These are phyloP conservation scores for Caenorhabditis macrosperma DNA, from an alignment of 2,888 invertebrate species.

Conservation along the genomic window DNA sequence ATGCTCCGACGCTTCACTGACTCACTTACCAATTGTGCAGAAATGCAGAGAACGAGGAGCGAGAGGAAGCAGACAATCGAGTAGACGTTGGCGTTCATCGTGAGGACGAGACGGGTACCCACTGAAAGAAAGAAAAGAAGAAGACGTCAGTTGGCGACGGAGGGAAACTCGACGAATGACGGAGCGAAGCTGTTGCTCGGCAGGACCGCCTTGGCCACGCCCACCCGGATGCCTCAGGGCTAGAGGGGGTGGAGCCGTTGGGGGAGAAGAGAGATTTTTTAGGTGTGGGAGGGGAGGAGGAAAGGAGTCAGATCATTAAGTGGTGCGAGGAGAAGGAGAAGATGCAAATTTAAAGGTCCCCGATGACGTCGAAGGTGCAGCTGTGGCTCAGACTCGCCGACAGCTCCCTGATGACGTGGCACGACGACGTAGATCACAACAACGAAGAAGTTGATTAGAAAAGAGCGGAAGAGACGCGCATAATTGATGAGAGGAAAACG, in stretches of 20 bases:
- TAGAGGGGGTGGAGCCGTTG: not conserved
- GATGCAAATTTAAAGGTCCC: not conserved
- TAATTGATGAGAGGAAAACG: constrained; percentile 24
- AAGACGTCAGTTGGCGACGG: not conserved
- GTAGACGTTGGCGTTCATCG: constrained; percentile 57
- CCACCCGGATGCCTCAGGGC: not conserved
- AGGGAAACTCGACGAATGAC: constrained; percentile 9
- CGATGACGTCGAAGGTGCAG: constrained; percentile 33
- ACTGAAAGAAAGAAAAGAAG: constrained; percentile 39
- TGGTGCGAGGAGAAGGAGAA: not conserved
- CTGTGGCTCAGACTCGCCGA: constrained; percentile 12
- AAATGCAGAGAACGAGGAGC: constrained; percentile 53
- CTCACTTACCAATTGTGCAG: constrained; percentile 47
- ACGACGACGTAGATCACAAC: constrained; percentile 1
- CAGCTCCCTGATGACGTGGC: constrained; percentile 13
- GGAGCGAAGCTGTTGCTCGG: not conserved
- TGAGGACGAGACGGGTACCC: constrained; percentile 53
- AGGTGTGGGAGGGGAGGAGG: not conserved
- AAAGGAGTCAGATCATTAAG: not conserved
- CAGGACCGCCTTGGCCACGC: not conserved
- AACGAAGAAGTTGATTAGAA: constrained; percentile 31
- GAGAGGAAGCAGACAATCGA: constrained; percentile 51
- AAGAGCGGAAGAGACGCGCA: constrained; percentile 37
- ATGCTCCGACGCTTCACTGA: constrained; percentile 30
- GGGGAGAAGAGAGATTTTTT: not conserved